Percentiles rank a stretch among this genome's conserved stretches.
These are phyloP conservation scores for Xanthia togata DNA, from an alignment of 2,888 invertebrate species.

Conservation along the genomic window DNA sequence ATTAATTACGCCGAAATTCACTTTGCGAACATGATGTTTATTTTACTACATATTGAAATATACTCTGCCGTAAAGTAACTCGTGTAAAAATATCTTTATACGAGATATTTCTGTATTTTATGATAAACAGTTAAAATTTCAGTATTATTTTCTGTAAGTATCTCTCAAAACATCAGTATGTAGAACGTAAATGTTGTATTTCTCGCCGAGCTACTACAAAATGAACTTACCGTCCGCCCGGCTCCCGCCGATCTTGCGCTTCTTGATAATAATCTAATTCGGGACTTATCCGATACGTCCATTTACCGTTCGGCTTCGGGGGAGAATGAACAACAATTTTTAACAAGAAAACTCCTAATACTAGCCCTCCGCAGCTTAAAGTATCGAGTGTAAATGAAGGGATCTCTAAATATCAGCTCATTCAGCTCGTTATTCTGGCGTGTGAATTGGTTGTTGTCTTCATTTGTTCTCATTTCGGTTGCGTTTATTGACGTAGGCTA, in stretches of 20 bases:
- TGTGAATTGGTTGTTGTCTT: slow-evolving; percentile 40
- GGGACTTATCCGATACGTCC: slow-evolving; percentile 60
- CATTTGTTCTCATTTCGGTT: slow-evolving; percentile 37
- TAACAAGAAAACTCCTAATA: slow-evolving; percentile 50
- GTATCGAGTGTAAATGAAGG: slow-evolving; percentile 37
- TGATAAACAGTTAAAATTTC: slow-evolving; percentile 32
- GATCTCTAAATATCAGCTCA: slow-evolving; percentile 17
- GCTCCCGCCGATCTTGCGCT: slow-evolving; percentile 36
- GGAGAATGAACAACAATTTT: slow-evolving; percentile 59
- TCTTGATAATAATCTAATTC: slow-evolving; percentile 67
- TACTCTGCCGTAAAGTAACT: slow-evolving; percentile 29
- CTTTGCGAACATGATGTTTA: slow-evolving; percentile 16
- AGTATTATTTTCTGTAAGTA: slow-evolving; percentile 25
- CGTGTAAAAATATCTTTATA: slow-evolving; percentile 18
- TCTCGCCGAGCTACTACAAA: slow-evolving; percentile 36
- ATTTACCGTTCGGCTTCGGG: slow-evolving; percentile 44
- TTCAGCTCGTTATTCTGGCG: slow-evolving; percentile 23
- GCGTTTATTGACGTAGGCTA: slow-evolving; percentile 39
- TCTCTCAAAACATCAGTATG: slow-evolving; percentile 23
- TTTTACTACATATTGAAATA: slow-evolving; percentile 38
- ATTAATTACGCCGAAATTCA: slow-evolving; percentile 14
- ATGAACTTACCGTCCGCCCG: slow-evolving; percentile 49
- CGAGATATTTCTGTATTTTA: slow-evolving; percentile 35
- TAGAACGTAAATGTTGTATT: slow-evolving; percentile 38
- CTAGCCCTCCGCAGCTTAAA: slow-evolving; percentile 17